A percentile compares a stretch with the other conserved stretches of the same genome.
Evolutionary conservation across 2,797 vertebrate genomes (phyloP).

Genomic region (Lates japonicus): DNA sequence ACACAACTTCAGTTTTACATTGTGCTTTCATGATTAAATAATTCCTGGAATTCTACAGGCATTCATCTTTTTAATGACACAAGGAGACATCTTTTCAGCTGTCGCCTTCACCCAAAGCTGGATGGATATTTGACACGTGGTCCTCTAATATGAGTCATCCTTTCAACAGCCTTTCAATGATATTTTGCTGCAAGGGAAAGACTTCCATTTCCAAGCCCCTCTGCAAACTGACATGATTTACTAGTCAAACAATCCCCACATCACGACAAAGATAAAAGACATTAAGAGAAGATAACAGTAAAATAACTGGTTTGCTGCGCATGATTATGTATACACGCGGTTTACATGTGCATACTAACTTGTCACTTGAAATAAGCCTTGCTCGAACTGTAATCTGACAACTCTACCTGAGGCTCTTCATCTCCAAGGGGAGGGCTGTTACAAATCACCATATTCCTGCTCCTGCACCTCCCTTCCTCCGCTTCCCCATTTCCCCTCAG

Average conservation of each 20-base stretch:
- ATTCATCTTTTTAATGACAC: slow-evolving; percentile 24
- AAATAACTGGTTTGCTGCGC: slow-evolving; percentile 11
- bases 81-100: slow-evolving; percentile 28
- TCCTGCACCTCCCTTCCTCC: slow-evolving; percentile 32
- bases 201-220: slow-evolving; percentile 24
- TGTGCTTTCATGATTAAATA: slow-evolving; percentile 14
- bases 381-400: slow-evolving; percentile 58
- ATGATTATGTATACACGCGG: neutral
- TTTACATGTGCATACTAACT: neutral
- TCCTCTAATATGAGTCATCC: slow-evolving; percentile 57
- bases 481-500: slow-evolving; percentile 62
- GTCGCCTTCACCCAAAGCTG: slow-evolving; percentile 33
- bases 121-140: slow-evolving; percentile 34
- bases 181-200: slow-evolving; percentile 18
- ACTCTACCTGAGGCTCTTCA: slow-evolving; percentile 53
- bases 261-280: neutral
- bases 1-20: neutral
- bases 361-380: slow-evolving; percentile 27
- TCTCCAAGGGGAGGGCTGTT: slow-evolving; percentile 50
- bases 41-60: slow-evolving; percentile 20
- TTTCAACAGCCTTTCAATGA: slow-evolving; percentile 44
- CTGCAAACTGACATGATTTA: slow-evolving; percentile 18
- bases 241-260: neutral
- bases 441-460: slow-evolving; percentile 55
- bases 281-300: neutral